These are phyloP conservation scores for Brachionichthys hirsutus DNA, from an alignment of 2,113 vertebrate species.

Conservation along the genomic window DNA sequence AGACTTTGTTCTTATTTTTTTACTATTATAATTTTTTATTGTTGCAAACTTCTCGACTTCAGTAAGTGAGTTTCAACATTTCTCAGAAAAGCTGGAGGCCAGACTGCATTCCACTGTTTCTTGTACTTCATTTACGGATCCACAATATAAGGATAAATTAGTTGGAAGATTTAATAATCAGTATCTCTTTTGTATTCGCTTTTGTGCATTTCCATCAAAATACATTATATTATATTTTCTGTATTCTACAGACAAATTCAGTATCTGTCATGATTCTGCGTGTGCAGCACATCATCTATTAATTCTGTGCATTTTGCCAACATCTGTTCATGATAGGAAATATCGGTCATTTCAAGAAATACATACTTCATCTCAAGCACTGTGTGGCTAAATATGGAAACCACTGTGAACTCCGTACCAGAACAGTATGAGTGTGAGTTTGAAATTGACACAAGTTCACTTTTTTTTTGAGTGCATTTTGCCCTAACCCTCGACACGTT, in stretches of 20 bases:
- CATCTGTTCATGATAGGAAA: constrained; percentile 40
- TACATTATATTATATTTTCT: no score
- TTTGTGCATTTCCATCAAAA: no score
- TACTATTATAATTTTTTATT: no score
- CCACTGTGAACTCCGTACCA: constrained; percentile 29
- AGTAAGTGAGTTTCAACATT: no score
- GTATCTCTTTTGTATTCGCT: no score
- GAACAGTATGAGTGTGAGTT: constrained; percentile 26
- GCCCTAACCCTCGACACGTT: constrained; percentile 51
- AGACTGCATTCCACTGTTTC: no score
- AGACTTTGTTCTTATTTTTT: constrained; percentile 3
- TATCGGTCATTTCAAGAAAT: constrained; percentile 41
- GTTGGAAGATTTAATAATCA: no score
- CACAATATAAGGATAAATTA: no score
- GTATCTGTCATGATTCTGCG: constrained; percentile 25
- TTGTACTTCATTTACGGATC: no score
- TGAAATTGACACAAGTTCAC: constrained; percentile 39
- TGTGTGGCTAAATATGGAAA: constrained; percentile 34
- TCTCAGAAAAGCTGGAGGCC: no score
- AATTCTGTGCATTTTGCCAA: constrained; percentile 33
- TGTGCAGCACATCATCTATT: constrained; percentile 53
- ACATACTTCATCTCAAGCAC: constrained; percentile 22
- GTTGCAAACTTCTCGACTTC: not conserved
- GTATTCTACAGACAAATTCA: constrained; percentile 39
- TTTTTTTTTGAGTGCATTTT: constrained; percentile 46